Evolutionary conservation across 2,888 invertebrate genomes (phyloP).

Genomic region (Trissolcus brochymenae): DNA sequence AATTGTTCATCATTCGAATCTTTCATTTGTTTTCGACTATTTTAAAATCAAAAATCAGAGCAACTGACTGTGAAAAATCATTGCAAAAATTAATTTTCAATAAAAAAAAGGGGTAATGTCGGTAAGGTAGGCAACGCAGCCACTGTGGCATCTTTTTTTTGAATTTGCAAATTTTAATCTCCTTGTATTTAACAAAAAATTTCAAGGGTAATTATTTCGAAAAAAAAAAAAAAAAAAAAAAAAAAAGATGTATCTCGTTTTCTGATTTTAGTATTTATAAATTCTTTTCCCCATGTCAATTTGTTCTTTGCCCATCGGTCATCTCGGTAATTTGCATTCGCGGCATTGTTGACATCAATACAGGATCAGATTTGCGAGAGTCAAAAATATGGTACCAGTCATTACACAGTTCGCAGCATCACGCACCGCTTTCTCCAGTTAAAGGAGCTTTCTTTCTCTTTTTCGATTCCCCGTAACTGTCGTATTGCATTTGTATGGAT

Average conservation of each 20-base stretch:
- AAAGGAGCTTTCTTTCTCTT: constrained; percentile 21
- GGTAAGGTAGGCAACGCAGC: neutral
- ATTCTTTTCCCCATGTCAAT: constrained; percentile 29
- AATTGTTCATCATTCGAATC: too few species aligned
- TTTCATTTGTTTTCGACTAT: too few species aligned
- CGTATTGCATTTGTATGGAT: constrained; percentile 71
- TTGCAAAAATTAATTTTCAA: too few species aligned
- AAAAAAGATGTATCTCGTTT: constrained; percentile 1
- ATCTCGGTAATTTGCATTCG: constrained; percentile 32
- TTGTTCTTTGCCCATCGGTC: constrained; percentile 23
- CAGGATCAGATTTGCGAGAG: constrained; percentile 59
- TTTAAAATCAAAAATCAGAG: too few species aligned
- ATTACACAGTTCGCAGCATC: constrained; percentile 56
- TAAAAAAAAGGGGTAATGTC: constrained; percentile 6
- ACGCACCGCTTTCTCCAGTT: constrained; percentile 30
- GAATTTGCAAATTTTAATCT: too few species aligned
- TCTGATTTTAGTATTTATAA: neutral
- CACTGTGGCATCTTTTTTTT: too few species aligned
- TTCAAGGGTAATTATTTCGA: too few species aligned
- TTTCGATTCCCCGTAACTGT: constrained; percentile 53
- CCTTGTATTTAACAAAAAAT: too few species aligned
- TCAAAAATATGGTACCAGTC: constrained; percentile 59
- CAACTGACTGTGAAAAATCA: too few species aligned
- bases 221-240: too few species aligned
- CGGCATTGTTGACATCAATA: constrained; percentile 63